Base-by-base conservation (phyloP, 2,113 vertebrate genomes). In the Pterophyllum scalare region DNA sequence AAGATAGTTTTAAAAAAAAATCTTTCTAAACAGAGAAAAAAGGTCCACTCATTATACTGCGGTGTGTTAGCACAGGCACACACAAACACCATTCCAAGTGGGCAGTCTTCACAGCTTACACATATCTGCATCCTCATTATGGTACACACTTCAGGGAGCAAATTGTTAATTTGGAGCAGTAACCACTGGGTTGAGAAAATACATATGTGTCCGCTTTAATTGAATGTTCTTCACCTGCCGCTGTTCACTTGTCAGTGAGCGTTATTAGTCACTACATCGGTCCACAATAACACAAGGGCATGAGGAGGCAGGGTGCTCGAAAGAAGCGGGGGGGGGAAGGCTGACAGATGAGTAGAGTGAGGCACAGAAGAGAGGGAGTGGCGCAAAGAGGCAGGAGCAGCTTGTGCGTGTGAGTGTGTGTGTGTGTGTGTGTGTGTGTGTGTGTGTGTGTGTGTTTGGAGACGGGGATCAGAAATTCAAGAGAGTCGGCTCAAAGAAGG, bases 311-410 rank as follows among this genome's bases (percentile, higher is more conserved):
- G 83, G 43, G 80, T 89, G 81, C 72, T 62, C 33, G 77, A 76
- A 84, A 81, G 81, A 89, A n/a, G n/a, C n/a, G 49, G 65, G 88
- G 79, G 77, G 61, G 65, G 78, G 82, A 83, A 83, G 79, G 82
- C 86, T 91, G 93, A 93, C 84, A 89, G 91, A 91, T 87, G 76
- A 92, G 89, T 75, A 28, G 79, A 93, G 87, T 85, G 82, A 88
- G 82, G 81, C 82, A 88, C 70, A 89, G 86, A 87, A 38, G 56
- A 72, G 88, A 92, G 92, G 94, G 93, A 93, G 92, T 92, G 93
- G 94, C 84, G 67, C 85, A 90, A 82, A 84, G 83, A 90, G 81
- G 86, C 83, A 86, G 88, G 86, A 94, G 87, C 92, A 86, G 92
- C 91, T 87, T 40, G 77, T 54, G 75, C 57, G 56, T 76, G 28